Evolutionary conservation across 2,888 invertebrate species (phyloP).

Genomic region (Ernsta delagoae): DNA sequence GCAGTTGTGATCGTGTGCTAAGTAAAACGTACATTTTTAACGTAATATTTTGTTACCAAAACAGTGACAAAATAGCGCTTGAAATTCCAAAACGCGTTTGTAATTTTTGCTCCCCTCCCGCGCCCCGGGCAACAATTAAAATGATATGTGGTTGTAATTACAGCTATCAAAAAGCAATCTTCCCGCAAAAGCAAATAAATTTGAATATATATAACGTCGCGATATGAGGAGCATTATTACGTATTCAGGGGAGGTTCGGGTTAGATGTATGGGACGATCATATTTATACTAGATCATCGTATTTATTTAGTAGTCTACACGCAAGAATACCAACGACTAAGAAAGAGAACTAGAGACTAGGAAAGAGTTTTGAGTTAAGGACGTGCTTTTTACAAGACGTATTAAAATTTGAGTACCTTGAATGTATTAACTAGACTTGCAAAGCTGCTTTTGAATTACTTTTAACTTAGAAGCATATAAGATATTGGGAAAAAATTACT

Average conservation of each 20-base stretch:
- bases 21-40: too few relatives aligned
- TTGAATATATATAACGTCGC: slow-evolving; percentile 53
- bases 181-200: slow-evolving; percentile 47
- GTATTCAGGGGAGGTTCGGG: slow-evolving; percentile 36
- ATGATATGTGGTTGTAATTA: slow-evolving; percentile 46
- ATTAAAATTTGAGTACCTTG: too few relatives aligned
- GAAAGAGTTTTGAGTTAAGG: background rate
- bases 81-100: background rate
- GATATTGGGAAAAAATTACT: too few relatives aligned
- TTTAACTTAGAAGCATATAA: too few relatives aligned
- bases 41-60: background rate
- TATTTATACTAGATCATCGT: slow-evolving; percentile 19
- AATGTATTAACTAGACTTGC: too few relatives aligned
- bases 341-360: too few relatives aligned
- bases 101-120: slow-evolving; percentile 25
- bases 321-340: slow-evolving; percentile 8
- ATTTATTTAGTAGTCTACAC: slow-evolving; percentile 8
- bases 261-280: slow-evolving; percentile 32
- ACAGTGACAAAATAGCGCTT: background rate
- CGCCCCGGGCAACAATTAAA: slow-evolving; percentile 40
- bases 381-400: background rate
- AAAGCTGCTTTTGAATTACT: too few relatives aligned
- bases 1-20: too few relatives aligned
- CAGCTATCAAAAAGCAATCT: slow-evolving; percentile 52
- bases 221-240: slow-evolving; percentile 40